A percentile compares a stretch with the other conserved stretches of the same genome.
phyloP scores from a whole-genome alignment of 2,797 vertebrate genomes.

The Ptychobarbus kaznakovi region DNA sequence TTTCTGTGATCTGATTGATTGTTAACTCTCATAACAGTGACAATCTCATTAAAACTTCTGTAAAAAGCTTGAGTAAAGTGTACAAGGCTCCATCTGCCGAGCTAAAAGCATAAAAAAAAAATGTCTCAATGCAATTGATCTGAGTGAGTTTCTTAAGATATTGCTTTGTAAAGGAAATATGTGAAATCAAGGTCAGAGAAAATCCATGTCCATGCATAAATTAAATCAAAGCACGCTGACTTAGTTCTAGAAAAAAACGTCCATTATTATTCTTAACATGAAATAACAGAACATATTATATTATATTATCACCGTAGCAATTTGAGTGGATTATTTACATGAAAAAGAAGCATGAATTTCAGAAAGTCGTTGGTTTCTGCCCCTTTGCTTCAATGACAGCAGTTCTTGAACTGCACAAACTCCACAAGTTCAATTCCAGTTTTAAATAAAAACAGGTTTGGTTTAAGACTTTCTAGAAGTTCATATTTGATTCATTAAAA shows the following conservation, averaged over 20 bases:
- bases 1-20: constrained; percentile 26
- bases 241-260: neutral
- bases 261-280: neutral
- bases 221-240: neutral
- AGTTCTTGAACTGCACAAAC: neutral
- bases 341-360: neutral
- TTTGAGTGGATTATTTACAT: neutral
- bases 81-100: constrained; percentile 7
- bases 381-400: constrained; percentile 3
- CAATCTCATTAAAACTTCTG: constrained; percentile 13
- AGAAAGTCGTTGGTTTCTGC: neutral
- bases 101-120: constrained; percentile 8
- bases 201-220: neutral
- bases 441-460: too few relatives aligned
- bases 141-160: neutral
- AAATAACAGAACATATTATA: neutral
- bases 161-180: constrained; percentile 33
- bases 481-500: neutral
- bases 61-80: constrained; percentile 8
- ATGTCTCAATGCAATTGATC: neutral
- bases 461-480: too few relatives aligned
- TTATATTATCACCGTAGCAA: neutral
- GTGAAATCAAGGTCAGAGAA: constrained; percentile 25
- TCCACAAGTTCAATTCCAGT: neutral
- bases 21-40: constrained; percentile 18